Evolutionary conservation across 1,140 invertebrate genomes (phyloP).

Genomic region (Archivesica marissinica): DNA sequence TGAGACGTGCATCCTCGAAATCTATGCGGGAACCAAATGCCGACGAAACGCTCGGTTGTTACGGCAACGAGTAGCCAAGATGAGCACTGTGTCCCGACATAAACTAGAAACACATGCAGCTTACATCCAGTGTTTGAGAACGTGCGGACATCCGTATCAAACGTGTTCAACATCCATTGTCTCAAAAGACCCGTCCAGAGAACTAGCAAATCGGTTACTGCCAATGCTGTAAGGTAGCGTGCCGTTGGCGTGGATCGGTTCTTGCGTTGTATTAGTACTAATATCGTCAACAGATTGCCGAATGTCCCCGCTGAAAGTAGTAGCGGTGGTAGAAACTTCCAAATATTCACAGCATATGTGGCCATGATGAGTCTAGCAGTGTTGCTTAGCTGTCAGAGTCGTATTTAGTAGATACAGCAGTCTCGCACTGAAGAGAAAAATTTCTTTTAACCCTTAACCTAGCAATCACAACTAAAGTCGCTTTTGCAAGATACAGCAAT

Average conservation of each 20-base stretch:
- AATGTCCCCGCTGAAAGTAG: slow-evolving; percentile 66
- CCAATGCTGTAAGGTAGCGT: slow-evolving; percentile 67
- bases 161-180: slow-evolving; percentile 64
- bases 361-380: too few species aligned
- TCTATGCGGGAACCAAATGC: slow-evolving; percentile 69
- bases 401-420: too few species aligned
- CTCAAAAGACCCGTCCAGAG: slow-evolving; percentile 72
- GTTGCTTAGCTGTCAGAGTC: too few species aligned
- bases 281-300: slow-evolving; percentile 68
- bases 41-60: slow-evolving; percentile 72
- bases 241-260: slow-evolving; percentile 52
- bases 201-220: slow-evolving; percentile 67
- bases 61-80: slow-evolving; percentile 76
- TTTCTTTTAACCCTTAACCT: too few species aligned
- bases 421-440: too few species aligned
- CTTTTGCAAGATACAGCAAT: too few species aligned
- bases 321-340: slow-evolving; percentile 61
- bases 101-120: slow-evolving; percentile 67
- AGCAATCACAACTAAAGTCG: too few species aligned
- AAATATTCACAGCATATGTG: slow-evolving; percentile 37
- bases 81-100: slow-evolving; percentile 66
- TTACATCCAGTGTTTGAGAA: slow-evolving; percentile 57
- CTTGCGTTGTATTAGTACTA: slow-evolving; percentile 59
- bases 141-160: slow-evolving; percentile 63
- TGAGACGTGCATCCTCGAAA: slow-evolving; percentile 61